Base-by-base conservation (phyloP, 2,888 invertebrate species). In the Drosophila eohydei region DNA sequence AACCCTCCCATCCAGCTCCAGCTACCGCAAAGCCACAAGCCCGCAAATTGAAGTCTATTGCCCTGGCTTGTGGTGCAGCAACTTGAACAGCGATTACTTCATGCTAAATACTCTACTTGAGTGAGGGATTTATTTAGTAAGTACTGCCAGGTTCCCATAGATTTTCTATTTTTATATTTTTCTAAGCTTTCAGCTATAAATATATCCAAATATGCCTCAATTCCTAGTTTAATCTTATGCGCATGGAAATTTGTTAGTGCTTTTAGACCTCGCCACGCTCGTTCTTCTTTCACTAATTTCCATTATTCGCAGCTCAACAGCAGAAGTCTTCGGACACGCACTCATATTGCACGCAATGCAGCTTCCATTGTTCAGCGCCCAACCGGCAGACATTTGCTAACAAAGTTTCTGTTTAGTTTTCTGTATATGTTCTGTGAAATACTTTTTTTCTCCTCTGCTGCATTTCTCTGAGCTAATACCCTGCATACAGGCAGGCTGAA, bases 401-500 rank as follows among this genome's bases (percentile, higher is more conserved):
- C 60, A 46, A 44, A 43, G 50, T 70, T 70, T 74, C 63, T 57
- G 48, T 73, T 67, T 59, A 59, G 51, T 26, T 75, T 71, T 64
- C 56, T 59, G 80, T 67, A 74, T 52, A 65, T 62, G 78, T 11
- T 58, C 14, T 16, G 34, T n/a, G 30, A 14, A 57, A 46, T 8
- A 38, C n/a, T 59, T 36, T 14, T 11, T n/a, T 4, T 1, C 3
- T 12, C 26, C 28, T 4, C 14, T 12, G 21, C 26, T 54, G 9
- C 40, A 50, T 16, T 69, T 44, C 26, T 50, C 36, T 40, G n/a
- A 38, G 34, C 34, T 54, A n/a, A 32, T 26, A 46, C 32, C 56
- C 56, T 48, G 12, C 28, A 21, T 3, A 9, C 1, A 14, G 28
- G 6, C 26, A 5, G 16, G 5, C 3, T 16, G 2, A 3, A 21